phyloP scores from a whole-genome alignment of 2,888 invertebrate genomes.

The Apotomis capreana region DNA sequence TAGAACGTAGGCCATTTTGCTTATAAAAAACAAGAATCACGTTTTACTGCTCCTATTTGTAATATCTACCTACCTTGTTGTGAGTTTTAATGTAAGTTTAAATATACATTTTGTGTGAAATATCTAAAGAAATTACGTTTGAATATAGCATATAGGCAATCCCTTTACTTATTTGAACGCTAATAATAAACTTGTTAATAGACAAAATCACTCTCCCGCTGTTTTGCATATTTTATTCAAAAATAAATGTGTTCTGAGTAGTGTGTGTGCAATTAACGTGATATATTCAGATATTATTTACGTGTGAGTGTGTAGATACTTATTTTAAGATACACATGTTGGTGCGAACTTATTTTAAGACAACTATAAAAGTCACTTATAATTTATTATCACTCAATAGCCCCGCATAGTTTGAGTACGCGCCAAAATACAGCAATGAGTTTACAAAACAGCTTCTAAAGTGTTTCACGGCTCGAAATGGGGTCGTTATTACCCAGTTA shows the following conservation, averaged over 20 bases:
- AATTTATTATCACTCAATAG: conserved; percentile 9
- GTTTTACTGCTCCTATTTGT: not conserved
- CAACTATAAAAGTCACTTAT: not conserved
- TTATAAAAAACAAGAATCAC: not conserved
- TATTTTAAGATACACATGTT: conserved; percentile 11
- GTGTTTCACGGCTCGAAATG: not conserved
- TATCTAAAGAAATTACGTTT: no score
- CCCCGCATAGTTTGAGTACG: not conserved
- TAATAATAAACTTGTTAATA: no score
- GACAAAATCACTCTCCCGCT: not conserved
- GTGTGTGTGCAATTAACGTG: not conserved
- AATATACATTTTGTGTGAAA: no score
- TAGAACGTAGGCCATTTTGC: conserved; percentile 4
- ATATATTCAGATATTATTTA: not conserved
- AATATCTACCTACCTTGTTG: not conserved
- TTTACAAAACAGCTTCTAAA: not conserved
- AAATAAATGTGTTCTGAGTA: not conserved
- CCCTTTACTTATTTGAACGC: no score
- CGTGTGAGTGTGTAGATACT: not conserved
- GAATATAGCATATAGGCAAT: no score
- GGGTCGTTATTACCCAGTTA: not conserved
- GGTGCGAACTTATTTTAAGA: not conserved
- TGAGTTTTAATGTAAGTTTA: not conserved
- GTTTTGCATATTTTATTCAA: not conserved
- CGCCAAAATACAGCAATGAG: not conserved